Base-by-base conservation (phyloP, 2,113 vertebrate genomes). In the Fregata magnificens region DNA sequence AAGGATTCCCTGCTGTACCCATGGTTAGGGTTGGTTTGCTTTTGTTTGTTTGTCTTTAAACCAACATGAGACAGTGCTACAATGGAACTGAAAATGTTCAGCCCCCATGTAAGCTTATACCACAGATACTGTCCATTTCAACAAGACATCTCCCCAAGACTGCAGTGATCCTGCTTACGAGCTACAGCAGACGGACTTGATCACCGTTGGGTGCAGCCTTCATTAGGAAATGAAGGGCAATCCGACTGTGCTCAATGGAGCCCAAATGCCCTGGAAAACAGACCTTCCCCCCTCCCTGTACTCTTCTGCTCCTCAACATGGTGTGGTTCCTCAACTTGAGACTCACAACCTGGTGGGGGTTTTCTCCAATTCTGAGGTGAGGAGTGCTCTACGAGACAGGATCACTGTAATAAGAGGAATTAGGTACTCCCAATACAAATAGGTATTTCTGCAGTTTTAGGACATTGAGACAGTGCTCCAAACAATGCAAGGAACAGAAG, bases 401-500 rank as follows among this genome's bases (percentile, higher is more conserved):
- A 98, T 98, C 98, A 97, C 96, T 98, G 98, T 96, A 98, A 94
- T 38, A 90, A 95, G 95, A 96, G 93, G 96, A 94, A 97, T 95
- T 56, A 95, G 93, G 91, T 69, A 81, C 91, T 96, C 94, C 90
- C 90, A 85, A 62, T 98, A 98, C 97, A 98, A 96, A 98, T 32
- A 93, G 94, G 72, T 93, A 98, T 95, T 94, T 98, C 78, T 90
- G 97, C 96, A 98, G 96, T 96, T 97, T 97, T 97, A 97, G 92
- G 97, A 98, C 96, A 97, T 96, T 69, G 83, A 97, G 96, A 98
- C 96, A 98, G 96, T 61, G 97, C 95, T 97, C 86, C 96, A 93
- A 98, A 95, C 95, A 98, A 97, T 90, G 98, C 97, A 91, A 97
- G 97, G 98, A 97, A 97, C 95, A 97, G 98, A 98, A 96, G 97